Evolutionary conservation across 1,140 invertebrate species (phyloP), one percentile per base, ranked within the genome.

Genomic region (Drosophila teissieri): DNA sequence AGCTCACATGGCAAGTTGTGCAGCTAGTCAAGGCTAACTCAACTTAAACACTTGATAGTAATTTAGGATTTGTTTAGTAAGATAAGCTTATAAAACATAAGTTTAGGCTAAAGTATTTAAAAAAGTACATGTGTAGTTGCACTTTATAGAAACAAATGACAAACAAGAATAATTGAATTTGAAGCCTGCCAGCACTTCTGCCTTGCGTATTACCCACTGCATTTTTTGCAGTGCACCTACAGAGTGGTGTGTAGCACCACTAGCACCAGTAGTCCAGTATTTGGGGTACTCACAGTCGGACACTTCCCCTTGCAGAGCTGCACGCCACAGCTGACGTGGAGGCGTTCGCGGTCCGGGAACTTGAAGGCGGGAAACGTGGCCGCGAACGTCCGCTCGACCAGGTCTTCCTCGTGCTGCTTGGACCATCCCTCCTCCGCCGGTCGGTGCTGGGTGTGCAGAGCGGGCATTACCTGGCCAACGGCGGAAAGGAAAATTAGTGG

Each of bases 321-420:
- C 78, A 96, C 90, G 61, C 94, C 93, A 93, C 95, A 94, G 49
- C 94, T 94, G 12, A 97, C 93, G 91, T 96, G 96, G 11, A 96
- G 91, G 56, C 95, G 94, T 54, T 95, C 95, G 69, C 95, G 93
- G 78, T 96, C 96, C 14, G 96, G 96, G 92, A 97, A 96, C 82
- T 96, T 96, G 78, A 97, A 97, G 6, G 96, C 96, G 11, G 95
- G 94, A 92, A 97, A 96, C 34, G 94, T 94, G 0, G 95, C 94
- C 14, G 93, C 92, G 36, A 92, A 92, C 48, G 86, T 88, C 31
- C 90, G 91, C 73, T 92, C 90, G 45, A 92, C 82, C 36, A 92
- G 65, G 79, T 92, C 92, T 78, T 92, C 92, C 67, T 91, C 86
- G 31, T 82, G 72, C 58, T 90, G 86, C 63, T 92, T 92, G 24